A percentile compares a stretch with the other conserved stretches of the same genome.
Conservation (phyloP, 2,113 vertebrate genomes). For the Leucosticte australis region DNA sequence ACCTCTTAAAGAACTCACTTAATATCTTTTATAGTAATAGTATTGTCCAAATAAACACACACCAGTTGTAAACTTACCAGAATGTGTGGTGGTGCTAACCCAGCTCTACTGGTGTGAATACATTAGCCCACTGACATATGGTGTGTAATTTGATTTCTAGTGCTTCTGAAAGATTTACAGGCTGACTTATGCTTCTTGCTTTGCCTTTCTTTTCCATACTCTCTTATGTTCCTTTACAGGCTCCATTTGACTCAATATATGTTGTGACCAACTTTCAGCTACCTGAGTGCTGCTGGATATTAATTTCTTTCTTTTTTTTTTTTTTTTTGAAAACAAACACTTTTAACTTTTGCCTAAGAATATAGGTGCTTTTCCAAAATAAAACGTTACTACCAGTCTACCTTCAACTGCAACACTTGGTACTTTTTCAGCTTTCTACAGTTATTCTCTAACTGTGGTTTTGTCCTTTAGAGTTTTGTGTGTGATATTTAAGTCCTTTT, state of each 20-base stretch:
- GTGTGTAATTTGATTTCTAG: background rate
- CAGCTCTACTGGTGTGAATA: background rate
- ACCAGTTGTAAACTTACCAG: background rate
- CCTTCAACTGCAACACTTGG: background rate
- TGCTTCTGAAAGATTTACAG: background rate
- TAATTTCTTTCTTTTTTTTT: background rate
- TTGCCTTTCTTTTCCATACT: background rate
- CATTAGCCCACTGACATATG: background rate
- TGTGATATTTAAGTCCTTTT: background rate
- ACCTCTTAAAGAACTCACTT: background rate
- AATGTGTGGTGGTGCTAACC: background rate
- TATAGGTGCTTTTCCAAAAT: background rate
- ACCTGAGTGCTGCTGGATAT: background rate
- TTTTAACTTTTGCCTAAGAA: background rate
- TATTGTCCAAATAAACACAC: conserved; percentile 26
- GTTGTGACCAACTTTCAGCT: background rate
- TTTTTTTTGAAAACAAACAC: background rate
- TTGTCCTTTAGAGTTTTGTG: background rate
- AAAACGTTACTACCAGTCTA: background rate
- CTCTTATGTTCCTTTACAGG: background rate
- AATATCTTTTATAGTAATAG: background rate
- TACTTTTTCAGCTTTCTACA: background rate
- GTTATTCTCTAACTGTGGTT: background rate
- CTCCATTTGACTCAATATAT: background rate
- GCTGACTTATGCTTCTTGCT: background rate